Conservation (phyloP, 2,888 invertebrate genomes). For the Antitype chi region DNA sequence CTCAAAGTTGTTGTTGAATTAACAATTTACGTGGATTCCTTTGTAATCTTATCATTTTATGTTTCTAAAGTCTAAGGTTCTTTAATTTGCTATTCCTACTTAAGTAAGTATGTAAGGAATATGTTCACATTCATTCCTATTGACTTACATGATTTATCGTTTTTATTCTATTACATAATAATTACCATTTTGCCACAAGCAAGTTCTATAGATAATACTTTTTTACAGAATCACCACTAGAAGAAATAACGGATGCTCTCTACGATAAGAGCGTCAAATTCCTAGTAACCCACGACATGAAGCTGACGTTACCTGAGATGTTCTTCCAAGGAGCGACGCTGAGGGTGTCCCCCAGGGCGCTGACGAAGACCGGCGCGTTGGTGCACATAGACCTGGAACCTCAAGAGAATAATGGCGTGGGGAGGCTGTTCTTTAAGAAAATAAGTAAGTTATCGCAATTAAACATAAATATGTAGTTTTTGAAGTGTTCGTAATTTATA, state of each 20-base stretch:
- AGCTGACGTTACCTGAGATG: conserved; percentile 93
- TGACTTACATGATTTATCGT: no score
- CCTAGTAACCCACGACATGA: conserved; percentile 94
- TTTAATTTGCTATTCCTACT: no score
- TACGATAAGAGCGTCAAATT: conserved; percentile 93
- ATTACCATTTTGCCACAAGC: no score
- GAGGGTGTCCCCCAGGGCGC: conserved; percentile 93
- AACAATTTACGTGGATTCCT: no score
- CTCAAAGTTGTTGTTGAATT: no score
- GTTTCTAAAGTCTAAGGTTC: no score
- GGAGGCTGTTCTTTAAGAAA: conserved; percentile 93
- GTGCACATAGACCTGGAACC: conserved; percentile 94
- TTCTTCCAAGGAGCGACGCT: conserved; percentile 94
- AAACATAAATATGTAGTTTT: neutral
- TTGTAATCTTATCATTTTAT: no score
- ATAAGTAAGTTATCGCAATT: conserved; percentile 90
- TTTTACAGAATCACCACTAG: conserved; percentile 91
- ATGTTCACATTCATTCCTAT: no score
- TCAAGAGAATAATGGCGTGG: conserved; percentile 85
- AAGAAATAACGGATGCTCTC: conserved; percentile 94
- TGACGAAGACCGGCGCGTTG: conserved; percentile 94
- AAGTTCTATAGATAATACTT: neutral
- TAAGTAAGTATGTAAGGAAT: no score
- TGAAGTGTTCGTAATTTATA: neutral
- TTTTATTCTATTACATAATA: no score